Evolutionary conservation across 2,888 invertebrate species (phyloP).

Genomic region (Amphipoea lucens): DNA sequence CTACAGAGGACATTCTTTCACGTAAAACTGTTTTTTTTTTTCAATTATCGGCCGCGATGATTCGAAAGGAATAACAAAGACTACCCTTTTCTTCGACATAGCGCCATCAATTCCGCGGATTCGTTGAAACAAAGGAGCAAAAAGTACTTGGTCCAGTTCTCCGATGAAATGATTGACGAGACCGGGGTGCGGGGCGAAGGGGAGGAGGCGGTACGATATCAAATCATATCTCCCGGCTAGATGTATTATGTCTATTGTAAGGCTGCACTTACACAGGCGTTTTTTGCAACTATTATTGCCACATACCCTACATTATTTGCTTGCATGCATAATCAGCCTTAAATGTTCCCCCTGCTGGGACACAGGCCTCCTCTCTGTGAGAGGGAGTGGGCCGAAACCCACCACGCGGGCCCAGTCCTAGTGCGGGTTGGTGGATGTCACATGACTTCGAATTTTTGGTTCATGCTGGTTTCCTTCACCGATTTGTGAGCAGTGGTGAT

Average conservation of each 20-base stretch:
- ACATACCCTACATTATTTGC: neutral
- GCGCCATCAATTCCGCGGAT: constrained; percentile 77
- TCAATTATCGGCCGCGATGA: constrained; percentile 55
- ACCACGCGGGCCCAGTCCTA: neutral
- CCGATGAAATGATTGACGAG: constrained; percentile 83
- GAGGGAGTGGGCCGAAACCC: neutral
- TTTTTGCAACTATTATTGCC: neutral
- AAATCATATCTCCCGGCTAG: constrained; percentile 63
- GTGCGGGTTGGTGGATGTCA: neutral
- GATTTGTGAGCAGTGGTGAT: neutral
- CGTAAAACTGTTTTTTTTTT: constrained; percentile 13
- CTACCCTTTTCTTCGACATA: constrained; percentile 72
- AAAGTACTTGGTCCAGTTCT: constrained; percentile 69
- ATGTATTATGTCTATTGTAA: constrained; percentile 35
- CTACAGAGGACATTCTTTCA: neutral
- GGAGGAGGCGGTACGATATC: constrained; percentile 44
- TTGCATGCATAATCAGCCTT: neutral
- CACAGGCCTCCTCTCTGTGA: neutral
- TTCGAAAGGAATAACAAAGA: constrained; percentile 71
- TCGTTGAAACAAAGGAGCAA: constrained; percentile 75
- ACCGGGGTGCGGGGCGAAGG: constrained; percentile 36
- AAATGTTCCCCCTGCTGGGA: neutral
- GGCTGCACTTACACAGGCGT: neutral
- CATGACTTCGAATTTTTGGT: neutral
- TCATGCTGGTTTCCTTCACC: neutral